phyloP scores from a whole-genome alignment of 2,888 invertebrate species.

The Temnothorax ravouxi region DNA sequence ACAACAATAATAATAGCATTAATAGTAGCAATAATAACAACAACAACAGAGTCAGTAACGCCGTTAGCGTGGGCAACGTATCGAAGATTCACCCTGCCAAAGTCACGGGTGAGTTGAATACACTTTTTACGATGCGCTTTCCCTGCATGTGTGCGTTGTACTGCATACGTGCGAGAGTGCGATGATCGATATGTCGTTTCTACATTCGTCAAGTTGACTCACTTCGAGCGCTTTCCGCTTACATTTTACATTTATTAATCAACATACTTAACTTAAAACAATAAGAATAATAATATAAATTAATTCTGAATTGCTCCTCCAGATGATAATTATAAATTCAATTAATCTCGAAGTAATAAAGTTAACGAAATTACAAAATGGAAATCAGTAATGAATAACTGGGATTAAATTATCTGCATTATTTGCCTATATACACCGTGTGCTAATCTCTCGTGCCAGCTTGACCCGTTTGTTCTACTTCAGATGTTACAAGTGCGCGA shows the following conservation, averaged over 20 bases:
- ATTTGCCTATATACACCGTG: not conserved
- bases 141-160: not conserved
- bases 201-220: not conserved
- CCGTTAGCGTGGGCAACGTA: slow-evolving; percentile 82
- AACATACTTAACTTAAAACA: not conserved
- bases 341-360: not conserved
- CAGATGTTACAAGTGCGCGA: slow-evolving; percentile 20
- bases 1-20: slow-evolving; percentile 34
- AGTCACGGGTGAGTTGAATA: slow-evolving; percentile 79
- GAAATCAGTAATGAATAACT: not conserved
- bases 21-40: slow-evolving; percentile 69
- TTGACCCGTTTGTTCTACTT: slow-evolving; percentile 42
- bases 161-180: no score
- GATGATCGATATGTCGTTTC: not conserved
- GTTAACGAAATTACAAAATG: not conserved
- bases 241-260: slow-evolving; percentile 2
- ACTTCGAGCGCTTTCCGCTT: not conserved
- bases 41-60: slow-evolving; percentile 80
- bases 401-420: not conserved
- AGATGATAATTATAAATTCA: not conserved
- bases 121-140: not conserved
- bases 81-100: slow-evolving; percentile 80
- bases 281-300: not conserved
- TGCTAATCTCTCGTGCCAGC: not conserved
- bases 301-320: not conserved